A percentile compares a stretch with the other conserved stretches of the same genome.
Evolutionary conservation across 2,113 vertebrate species (phyloP).

Genomic region (Equus quagga): DNA sequence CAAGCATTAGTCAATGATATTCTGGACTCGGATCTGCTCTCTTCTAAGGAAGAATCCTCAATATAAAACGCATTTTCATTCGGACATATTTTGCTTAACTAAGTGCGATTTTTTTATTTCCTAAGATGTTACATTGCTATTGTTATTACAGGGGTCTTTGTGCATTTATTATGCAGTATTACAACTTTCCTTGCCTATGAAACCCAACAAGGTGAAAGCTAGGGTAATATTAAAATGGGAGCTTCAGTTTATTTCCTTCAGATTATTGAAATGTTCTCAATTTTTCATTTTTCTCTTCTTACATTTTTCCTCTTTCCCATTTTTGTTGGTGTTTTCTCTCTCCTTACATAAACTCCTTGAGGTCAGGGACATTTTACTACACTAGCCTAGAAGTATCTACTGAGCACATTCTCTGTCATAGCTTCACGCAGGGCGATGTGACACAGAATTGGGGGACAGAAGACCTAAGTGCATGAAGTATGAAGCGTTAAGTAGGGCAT

Average conservation of each 20-base stretch:
- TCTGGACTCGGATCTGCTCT: neutral
- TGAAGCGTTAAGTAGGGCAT: neutral
- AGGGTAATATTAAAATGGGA: neutral
- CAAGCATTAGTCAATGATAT: constrained; percentile 6
- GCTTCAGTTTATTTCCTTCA: neutral
- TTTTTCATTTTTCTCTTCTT: neutral
- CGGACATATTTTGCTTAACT: constrained; percentile 25
- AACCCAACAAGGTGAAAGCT: neutral
- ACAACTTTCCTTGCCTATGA: neutral
- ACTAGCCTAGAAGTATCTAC: neutral
- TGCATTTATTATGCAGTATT: neutral
- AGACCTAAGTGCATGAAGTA: neutral
- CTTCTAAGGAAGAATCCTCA: neutral
- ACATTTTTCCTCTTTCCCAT: neutral
- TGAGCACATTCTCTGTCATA: neutral
- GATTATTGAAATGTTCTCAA: neutral
- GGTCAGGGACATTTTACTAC: neutral
- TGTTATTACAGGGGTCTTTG: neutral
- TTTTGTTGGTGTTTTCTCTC: constrained; percentile 23
- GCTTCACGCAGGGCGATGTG: neutral
- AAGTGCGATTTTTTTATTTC: constrained; percentile 29
- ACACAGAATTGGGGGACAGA: neutral
- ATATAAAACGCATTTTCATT: constrained; percentile 52
- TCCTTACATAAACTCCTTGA: neutral
- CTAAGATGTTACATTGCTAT: neutral